These are phyloP conservation scores for Aphelocoma coerulescens DNA, from an alignment of 2,113 vertebrate species.

Conservation along the genomic window DNA sequence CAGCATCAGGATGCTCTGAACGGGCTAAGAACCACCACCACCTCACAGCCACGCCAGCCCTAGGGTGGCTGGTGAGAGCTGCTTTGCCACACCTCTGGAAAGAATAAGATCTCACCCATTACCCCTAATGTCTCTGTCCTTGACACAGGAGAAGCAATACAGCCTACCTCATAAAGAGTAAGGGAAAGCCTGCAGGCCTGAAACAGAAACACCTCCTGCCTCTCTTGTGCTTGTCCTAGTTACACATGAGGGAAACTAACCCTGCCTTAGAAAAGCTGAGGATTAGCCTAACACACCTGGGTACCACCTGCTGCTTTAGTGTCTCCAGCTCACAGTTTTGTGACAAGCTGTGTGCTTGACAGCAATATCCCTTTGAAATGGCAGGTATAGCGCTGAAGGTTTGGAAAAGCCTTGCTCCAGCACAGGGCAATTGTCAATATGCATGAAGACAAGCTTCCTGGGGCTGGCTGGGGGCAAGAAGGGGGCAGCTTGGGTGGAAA, in stretches of 20 bases:
- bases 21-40: not conserved
- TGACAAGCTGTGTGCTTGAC: not conserved
- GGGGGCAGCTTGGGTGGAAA: not conserved
- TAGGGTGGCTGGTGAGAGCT: not conserved
- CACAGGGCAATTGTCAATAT: not conserved
- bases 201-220: not conserved
- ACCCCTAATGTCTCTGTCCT: not conserved
- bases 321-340: slow-evolving; percentile 12
- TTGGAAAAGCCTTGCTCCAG: not conserved
- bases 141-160: not conserved
- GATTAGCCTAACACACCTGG: not conserved
- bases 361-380: slow-evolving; percentile 24
- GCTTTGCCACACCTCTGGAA: not conserved
- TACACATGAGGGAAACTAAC: not conserved
- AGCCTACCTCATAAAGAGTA: not conserved
- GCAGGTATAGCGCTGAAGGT: not conserved
- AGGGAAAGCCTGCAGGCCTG: not conserved
- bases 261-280: not conserved
- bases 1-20: not conserved
- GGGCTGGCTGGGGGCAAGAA: not conserved
- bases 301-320: slow-evolving; percentile 27
- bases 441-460: slow-evolving; percentile 9
- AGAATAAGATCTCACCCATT: not conserved
- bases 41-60: not conserved
- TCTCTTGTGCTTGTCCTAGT: not conserved